Conservation (phyloP, 2,888 invertebrate genomes). For the Drosophila testacea region DNA sequence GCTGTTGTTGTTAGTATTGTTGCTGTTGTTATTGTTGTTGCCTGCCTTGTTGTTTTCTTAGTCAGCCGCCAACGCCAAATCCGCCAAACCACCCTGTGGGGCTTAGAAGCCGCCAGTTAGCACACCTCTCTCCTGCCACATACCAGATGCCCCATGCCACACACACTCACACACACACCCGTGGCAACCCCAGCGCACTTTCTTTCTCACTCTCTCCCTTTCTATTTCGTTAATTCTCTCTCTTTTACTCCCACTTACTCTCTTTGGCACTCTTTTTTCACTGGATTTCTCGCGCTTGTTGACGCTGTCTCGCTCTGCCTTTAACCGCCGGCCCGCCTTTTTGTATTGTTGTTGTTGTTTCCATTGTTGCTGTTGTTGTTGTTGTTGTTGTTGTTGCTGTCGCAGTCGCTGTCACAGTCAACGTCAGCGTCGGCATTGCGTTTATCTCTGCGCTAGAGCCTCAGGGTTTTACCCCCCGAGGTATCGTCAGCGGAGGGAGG, state of each 20-base stretch:
- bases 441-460: conserved; percentile 74
- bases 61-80: conserved; percentile 75
- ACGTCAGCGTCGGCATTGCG: conserved; percentile 45
- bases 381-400: conserved; percentile 28
- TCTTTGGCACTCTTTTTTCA: conserved; percentile 23
- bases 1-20: conserved; percentile 25
- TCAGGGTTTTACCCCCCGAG: conserved; percentile 49
- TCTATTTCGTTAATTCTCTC: conserved; percentile 20
- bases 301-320: conserved; percentile 62
- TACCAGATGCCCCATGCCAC: neutral
- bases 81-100: conserved; percentile 74
- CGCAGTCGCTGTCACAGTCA: conserved; percentile 45
- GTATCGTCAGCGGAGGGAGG: too few relatives aligned
- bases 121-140: conserved; percentile 1
- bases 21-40: conserved; percentile 32
- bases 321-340: conserved; percentile 55
- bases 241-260: conserved; percentile 21
- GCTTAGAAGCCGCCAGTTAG: conserved; percentile 44
- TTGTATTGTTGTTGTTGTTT: conserved; percentile 18
- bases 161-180: neutral
- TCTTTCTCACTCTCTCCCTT: conserved; percentile 18
- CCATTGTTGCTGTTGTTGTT: conserved; percentile 28
- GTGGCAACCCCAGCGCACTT: conserved; percentile 44
- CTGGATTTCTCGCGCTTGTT: conserved; percentile 46
- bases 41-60: conserved; percentile 77